A percentile compares a stretch with the other conserved stretches of the same genome.
Evolutionary conservation across 2,113 vertebrate species (phyloP).

Genomic region (Lepus europaeus): DNA sequence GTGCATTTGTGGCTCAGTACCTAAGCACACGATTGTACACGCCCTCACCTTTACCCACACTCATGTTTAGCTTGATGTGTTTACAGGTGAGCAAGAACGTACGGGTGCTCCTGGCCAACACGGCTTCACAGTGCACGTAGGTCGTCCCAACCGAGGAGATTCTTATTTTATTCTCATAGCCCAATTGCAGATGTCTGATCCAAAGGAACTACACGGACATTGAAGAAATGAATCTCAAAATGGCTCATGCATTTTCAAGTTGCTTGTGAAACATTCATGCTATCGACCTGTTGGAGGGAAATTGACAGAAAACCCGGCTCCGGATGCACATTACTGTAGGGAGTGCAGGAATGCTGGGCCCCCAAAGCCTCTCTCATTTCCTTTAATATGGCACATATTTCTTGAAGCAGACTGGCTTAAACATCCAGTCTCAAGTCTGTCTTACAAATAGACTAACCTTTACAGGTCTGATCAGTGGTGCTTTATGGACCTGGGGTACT

Average conservation of each 20-base stretch:
- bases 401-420: slow-evolving; percentile 57
- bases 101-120: not conserved
- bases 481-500: slow-evolving; percentile 43
- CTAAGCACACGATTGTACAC: not conserved
- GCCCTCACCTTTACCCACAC: slow-evolving; percentile 60
- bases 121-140: not conserved
- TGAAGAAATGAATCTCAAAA: slow-evolving; percentile 66
- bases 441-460: slow-evolving; percentile 60
- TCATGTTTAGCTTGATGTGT: slow-evolving; percentile 36
- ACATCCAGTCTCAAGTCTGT: slow-evolving; percentile 45
- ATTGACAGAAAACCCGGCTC: slow-evolving; percentile 4
- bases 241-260: slow-evolving; percentile 57
- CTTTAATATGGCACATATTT: slow-evolving; percentile 51
- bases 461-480: not conserved
- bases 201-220: slow-evolving; percentile 62
- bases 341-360: not conserved
- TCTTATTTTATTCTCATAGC: slow-evolving; percentile 29
- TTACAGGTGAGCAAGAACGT: slow-evolving; percentile 30
- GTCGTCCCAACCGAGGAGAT: not conserved
- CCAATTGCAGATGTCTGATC: slow-evolving; percentile 1
- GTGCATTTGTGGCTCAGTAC: not conserved
- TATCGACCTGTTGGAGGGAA: slow-evolving; percentile 37
- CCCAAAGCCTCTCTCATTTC: slow-evolving; percentile 12
- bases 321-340: not conserved
- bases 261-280: slow-evolving; percentile 62